Base-by-base conservation (phyloP, 1,140 invertebrate species). In the Idris sp. region DNA sequence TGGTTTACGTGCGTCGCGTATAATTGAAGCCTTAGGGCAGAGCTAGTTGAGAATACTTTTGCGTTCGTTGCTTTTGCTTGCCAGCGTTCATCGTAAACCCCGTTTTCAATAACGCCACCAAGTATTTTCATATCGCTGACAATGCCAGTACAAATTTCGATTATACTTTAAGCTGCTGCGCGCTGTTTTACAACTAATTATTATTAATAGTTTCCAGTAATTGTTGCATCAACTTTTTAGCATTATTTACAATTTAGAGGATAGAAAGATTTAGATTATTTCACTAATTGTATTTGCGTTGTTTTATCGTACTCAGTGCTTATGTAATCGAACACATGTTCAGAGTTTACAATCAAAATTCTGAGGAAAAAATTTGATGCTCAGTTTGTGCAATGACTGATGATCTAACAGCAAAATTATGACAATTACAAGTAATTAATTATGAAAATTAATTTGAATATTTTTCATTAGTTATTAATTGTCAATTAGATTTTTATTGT, bases 21-120 rank as follows among this genome's bases (percentile, higher is more conserved):
- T 80, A 81, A 79, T 81, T 81, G 80, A 81, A 81, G 80, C 78
- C 78, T 74, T 79, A 79, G 75, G 80, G 69, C 65, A 73, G 64
- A 78, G 67, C 61, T 72, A 62, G 61, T 72, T 71, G 64, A 76
- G 67, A 64, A 76, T 78, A 49, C 68, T 75, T 67, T 73, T 54
- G 64, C 48, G 62, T 75, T 69, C 62, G 62, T 51, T 51, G 58
- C 8, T n/a, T n/a, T 44, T 51, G 56, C 33, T 40, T 40, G 31
- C 18, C 30, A 16, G 33, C 30, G 33, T 33, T 38, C 61, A 10
- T 10, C 35, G 11, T 31, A 51, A 46, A 53, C 14, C 43, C 43
- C 48, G 59, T 51, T 69, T 74, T 74, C 61, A 65, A 69, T 44
- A 65, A 74, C 40, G 58, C 51, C 31, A 58, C 35, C 51, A 65